A percentile compares a stretch with the other conserved stretches of the same genome.
Evolutionary conservation across 2,888 invertebrate species (phyloP).

Genomic region (Heliconius hortense): DNA sequence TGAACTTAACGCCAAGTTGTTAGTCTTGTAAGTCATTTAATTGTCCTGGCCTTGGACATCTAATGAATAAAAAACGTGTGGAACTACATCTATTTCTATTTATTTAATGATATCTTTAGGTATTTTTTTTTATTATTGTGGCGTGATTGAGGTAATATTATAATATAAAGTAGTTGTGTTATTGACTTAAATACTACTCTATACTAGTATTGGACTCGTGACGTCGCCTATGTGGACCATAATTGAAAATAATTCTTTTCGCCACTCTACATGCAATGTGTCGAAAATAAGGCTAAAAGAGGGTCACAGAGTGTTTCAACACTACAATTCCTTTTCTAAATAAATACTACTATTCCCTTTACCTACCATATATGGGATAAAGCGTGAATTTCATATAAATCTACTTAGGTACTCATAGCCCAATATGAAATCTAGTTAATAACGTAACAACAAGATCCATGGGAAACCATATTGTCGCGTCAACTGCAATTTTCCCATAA

Average conservation of each 20-base stretch:
- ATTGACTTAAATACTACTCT: too few species aligned
- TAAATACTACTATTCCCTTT: too few species aligned
- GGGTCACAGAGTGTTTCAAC: too few species aligned
- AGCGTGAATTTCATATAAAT: too few species aligned
- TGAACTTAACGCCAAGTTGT: conserved; percentile 18
- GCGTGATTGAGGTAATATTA: not conserved
- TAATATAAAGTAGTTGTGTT: not conserved
- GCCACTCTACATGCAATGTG: too few species aligned
- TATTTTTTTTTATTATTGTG: not conserved
- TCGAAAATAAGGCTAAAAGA: too few species aligned
- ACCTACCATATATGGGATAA: too few species aligned
- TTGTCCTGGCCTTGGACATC: conserved; percentile 9
- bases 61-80: conserved; percentile 25
- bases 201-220: too few species aligned
- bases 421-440: conserved; percentile 13
- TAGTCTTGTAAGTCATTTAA: conserved; percentile 16
- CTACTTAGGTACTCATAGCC: not conserved
- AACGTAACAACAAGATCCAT: conserved; percentile 25
- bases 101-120: conserved; percentile 1
- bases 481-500: conserved; percentile 28
- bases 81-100: conserved; percentile 17
- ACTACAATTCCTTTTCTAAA: too few species aligned
- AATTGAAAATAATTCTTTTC: too few species aligned
- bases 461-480: conserved; percentile 27
- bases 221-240: too few species aligned